Evolutionary conservation across 2,113 vertebrate genomes (phyloP), one percentile per base, ranked within the genome.

Genomic region (Spilogale gracilis): DNA sequence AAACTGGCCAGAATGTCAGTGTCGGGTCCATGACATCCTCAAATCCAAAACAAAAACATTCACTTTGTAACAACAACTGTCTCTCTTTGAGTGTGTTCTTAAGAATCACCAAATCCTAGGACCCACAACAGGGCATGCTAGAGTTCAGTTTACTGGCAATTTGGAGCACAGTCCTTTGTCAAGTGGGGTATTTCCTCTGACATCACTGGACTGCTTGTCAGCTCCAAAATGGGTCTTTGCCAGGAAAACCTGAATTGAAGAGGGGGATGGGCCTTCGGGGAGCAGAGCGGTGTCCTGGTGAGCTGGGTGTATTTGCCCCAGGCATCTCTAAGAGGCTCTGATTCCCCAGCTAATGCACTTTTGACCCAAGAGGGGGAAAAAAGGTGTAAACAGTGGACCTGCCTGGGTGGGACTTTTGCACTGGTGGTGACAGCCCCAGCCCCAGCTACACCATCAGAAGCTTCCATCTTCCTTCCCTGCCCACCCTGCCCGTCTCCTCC

Each of bases 221-320:
- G 52, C 97, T 97, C 90, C 54, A 3, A 86, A 56, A 93, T 91
- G 93, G 97, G 96, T 93, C 89, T 94, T 95, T 97, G 98, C 98
- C 98, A 98, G 98, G 98, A 98, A 99, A 98, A 96, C 96, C 97
- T 98, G 98, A 98, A 97, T 81, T 4, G 82, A 97, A 94, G 97
- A 97, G 97, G 97, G 98, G 97, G 97, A 78, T 95, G 56, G 98
- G 82, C 96, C 97, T 97, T 98, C 86, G 9, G 0, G 96, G 87
- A 98, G 98, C 87, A 95, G 91, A 0, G 27, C 74, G 93, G 86
- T 43, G 25, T 98, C 89, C 97, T 73, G 87, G 95, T 96, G 89
- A 96, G 90, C 88, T 54, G 91, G 82, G 89, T 78, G 97, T 97
- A 96, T 76, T 94, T 38, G 67, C 54, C 81, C 54, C 69, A 67